Evolutionary conservation across 1,140 invertebrate species (phyloP), one percentile per base, ranked within the genome.

Genomic region (Cataglyphis hispanica): DNA sequence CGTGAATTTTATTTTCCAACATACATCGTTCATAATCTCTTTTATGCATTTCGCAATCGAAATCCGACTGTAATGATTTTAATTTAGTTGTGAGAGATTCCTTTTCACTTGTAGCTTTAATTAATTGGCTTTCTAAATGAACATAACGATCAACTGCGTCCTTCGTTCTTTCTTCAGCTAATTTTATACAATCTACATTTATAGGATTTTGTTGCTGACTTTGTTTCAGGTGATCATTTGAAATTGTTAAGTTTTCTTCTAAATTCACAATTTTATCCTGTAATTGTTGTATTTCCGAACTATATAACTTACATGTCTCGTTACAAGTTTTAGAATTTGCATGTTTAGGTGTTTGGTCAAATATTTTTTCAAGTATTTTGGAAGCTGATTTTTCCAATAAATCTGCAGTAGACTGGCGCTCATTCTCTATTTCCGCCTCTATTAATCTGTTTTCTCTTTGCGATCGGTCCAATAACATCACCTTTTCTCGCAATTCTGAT

Each of bases 311-410:
- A 93, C 89, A 95, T 13, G 91, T 86, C 27, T 95, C 93, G 46
- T 80, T 88, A 0, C 31, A 89, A 0, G 61, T 19, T 58, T 91
- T 93, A 1, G 81, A 77, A 43, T 94, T 89, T 19, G 95, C 92
- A 0, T 95, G 94, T 89, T 95, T 94, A 3, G 96, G 66, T 86
- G 95, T 94, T 87, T 96, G 92, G 85, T 96, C 95, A 96, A 92
- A 2, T 46, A 46, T 3, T 13, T 13, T 46, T 46, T 11, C 11
- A 46, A 94, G 88, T 25, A 96, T 86, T 89, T 95, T 96, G 0
- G 91, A 91, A 74, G 93, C 93, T 0, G 95, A 92, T 46, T 93
- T 89, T 56, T 94, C 93, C 3, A 94, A 75, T 60, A 92, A 91
- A 58, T 94, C 92, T 31, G 94, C 93, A 25, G 94, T 94, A 69